phyloP scores from a whole-genome alignment of 2,888 invertebrate species.

The Cremastobaeus sp. region DNA sequence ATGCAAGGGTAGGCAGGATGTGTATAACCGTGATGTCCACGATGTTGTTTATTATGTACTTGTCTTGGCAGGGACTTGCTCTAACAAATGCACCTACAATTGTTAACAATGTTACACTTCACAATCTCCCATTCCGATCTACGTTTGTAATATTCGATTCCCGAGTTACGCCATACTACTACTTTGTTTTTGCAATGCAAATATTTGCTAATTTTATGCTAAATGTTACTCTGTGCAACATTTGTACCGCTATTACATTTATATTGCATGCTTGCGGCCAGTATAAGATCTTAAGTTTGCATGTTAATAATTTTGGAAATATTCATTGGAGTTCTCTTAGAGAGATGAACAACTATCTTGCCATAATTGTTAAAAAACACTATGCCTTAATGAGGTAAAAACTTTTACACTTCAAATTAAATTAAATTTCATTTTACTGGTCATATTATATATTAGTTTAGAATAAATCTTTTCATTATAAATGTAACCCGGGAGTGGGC shows the following conservation, averaged over 20 bases:
- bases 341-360: background rate
- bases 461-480: too few relatives aligned
- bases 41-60: background rate
- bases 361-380: background rate
- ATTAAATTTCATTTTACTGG: too few relatives aligned
- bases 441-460: too few relatives aligned
- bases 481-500: too few relatives aligned
- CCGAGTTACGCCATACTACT: slow-evolving; percentile 1
- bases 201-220: background rate
- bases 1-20: background rate
- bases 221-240: background rate
- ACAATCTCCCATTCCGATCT: background rate
- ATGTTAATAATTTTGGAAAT: background rate
- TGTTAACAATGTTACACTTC: background rate
- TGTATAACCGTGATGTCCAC: background rate
- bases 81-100: background rate
- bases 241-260: slow-evolving; percentile 9
- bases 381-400: slow-evolving; percentile 4
- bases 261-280: slow-evolving; percentile 11
- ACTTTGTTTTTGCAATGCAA: slow-evolving; percentile 2
- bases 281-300: background rate
- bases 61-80: background rate
- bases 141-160: slow-evolving; percentile 6
- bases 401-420: too few relatives aligned
- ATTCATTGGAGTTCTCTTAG: background rate